These are phyloP conservation scores for Metaphire vulgaris DNA, from an alignment of 1,140 invertebrate species.

Conservation along the genomic window DNA sequence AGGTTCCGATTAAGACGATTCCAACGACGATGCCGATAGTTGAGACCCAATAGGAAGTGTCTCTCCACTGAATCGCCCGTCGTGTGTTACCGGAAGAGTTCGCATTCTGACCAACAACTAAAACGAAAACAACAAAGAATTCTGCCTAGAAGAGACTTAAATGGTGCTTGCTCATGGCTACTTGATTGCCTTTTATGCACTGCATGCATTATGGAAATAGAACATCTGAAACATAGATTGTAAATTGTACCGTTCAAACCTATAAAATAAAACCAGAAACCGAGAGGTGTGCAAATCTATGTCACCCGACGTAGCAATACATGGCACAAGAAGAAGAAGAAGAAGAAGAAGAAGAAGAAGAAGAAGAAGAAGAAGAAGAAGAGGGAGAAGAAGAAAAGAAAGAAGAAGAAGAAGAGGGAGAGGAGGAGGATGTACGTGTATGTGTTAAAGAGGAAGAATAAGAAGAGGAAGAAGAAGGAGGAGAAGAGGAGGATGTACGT, in stretches of 20 bases:
- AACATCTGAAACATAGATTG: background rate
- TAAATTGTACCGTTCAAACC: background rate
- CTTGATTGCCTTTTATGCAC: background rate
- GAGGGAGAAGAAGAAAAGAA: slow-evolving; percentile 12
- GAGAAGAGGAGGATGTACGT: background rate
- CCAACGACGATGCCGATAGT: no score
- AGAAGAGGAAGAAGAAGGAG: slow-evolving; percentile 18
- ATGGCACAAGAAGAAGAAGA: no score
- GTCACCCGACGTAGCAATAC: no score
- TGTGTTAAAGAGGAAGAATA: no score
- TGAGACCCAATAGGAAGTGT: no score
- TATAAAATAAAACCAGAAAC: background rate
- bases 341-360: background rate
- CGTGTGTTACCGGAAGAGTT: no score
- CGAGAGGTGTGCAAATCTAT: background rate
- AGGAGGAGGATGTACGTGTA: slow-evolving; percentile 8
- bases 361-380: background rate
- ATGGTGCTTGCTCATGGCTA: background rate
- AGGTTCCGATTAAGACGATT: no score
- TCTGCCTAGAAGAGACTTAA: no score
- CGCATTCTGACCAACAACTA: no score
- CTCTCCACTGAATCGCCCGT: no score
- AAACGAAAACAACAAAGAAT: no score
- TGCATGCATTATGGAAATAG: background rate
- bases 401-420: slow-evolving; percentile 5